These are phyloP conservation scores for Benitochromis conjunctus DNA, from an alignment of 2,113 vertebrate species.

Conservation along the genomic window DNA sequence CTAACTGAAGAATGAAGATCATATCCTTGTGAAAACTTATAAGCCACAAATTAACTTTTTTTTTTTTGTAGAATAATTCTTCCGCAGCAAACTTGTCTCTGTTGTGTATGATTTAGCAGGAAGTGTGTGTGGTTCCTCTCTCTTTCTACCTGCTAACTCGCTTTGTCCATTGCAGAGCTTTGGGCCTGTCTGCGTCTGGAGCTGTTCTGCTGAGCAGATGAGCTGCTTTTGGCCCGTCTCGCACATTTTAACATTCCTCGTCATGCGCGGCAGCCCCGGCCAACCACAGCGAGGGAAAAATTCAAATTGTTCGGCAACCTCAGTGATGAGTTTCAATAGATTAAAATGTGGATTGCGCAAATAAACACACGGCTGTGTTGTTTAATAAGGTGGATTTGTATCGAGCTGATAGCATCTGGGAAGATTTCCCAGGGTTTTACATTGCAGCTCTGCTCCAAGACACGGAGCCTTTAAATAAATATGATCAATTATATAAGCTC, in stretches of 20 bases:
- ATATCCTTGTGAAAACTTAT: background rate
- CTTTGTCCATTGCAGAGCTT: slow-evolving; percentile 4
- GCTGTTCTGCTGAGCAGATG: slow-evolving; percentile 66
- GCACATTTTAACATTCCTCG: slow-evolving; percentile 74
- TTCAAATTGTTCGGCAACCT: background rate
- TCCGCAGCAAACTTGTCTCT: background rate
- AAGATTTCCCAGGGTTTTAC: slow-evolving; percentile 8
- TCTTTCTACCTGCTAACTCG: slow-evolving; percentile 60
- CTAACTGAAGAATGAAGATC: background rate
- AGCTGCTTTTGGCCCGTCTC: slow-evolving; percentile 67
- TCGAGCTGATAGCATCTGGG: background rate
- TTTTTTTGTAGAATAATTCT: background rate
- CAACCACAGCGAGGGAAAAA: background rate
- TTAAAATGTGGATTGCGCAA: background rate
- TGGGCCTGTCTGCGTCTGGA: slow-evolving; percentile 3
- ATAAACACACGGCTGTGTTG: background rate
- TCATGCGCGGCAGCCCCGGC: slow-evolving; percentile 61
- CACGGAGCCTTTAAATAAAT: slow-evolving; percentile 50
- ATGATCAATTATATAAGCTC: slow-evolving; percentile 47
- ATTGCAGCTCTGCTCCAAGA: background rate
- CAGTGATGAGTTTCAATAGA: background rate
- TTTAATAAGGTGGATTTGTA: background rate
- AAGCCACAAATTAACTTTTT: background rate
- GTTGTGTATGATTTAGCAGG: background rate
- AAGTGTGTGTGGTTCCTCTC: background rate